These are phyloP conservation scores for Coturnix japonica DNA, from an alignment of 2,113 vertebrate species.

Conservation along the genomic window DNA sequence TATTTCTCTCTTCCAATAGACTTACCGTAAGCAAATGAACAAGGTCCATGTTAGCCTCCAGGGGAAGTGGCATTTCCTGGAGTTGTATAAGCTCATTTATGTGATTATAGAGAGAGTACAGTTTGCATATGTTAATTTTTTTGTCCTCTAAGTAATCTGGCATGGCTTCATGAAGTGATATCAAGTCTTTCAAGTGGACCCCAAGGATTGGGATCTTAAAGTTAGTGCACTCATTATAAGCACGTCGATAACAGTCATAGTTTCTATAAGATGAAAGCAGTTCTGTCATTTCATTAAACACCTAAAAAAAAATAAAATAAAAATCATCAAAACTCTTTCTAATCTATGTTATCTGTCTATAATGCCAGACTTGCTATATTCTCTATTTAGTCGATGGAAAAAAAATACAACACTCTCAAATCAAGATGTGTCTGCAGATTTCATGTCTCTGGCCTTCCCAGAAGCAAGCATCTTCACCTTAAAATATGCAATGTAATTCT, in stretches of 20 bases:
- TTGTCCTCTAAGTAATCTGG: slow-evolving; percentile 90
- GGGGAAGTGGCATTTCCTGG: slow-evolving; percentile 87
- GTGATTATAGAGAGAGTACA: slow-evolving; percentile 91
- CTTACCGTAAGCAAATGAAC: slow-evolving; percentile 93
- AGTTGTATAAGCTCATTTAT: slow-evolving; percentile 93
- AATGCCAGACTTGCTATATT: background rate
- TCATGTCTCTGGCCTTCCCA: too few relatives aligned
- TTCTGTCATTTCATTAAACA: slow-evolving; percentile 95
- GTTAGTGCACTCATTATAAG: slow-evolving; percentile 85
- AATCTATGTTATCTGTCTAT: background rate
- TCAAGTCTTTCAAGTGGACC: slow-evolving; percentile 95
- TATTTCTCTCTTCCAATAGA: background rate
- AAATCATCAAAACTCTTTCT: background rate
- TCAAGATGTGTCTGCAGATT: background rate
- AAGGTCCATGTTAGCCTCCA: slow-evolving; percentile 96
- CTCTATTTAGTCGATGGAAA: background rate
- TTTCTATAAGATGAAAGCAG: slow-evolving; percentile 93
- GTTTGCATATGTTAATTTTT: slow-evolving; percentile 93
- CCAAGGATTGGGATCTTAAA: slow-evolving; percentile 97
- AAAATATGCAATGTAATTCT: too few relatives aligned
- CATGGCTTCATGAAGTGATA: slow-evolving; percentile 93
- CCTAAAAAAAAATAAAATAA: slow-evolving; percentile 73
- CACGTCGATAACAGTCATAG: slow-evolving; percentile 92
- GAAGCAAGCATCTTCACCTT: too few relatives aligned
- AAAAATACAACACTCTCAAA: background rate